Conservation (phyloP, 2,113 vertebrate species). For the Dipodomys ordii region DNA sequence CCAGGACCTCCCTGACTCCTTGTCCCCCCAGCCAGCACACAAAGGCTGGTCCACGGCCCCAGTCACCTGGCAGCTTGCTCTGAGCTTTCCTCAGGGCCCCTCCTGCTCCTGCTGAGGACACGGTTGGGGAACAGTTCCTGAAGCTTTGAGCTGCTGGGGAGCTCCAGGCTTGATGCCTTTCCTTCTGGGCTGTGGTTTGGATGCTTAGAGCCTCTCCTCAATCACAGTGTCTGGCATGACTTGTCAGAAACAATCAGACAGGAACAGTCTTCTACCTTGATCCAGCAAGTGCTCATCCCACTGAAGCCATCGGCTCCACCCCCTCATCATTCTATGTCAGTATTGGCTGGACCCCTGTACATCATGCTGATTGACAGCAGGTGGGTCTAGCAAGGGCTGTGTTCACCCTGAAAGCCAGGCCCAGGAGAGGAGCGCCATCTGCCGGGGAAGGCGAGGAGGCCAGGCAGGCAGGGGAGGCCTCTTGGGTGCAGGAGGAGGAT, state of each 20-base stretch:
- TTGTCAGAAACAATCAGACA: not conserved
- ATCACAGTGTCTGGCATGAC: not conserved
- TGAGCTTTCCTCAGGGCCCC: not conserved
- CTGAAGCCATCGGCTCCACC: no score
- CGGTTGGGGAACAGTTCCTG: not conserved
- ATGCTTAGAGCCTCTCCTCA: not conserved
- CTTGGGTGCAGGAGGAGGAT: not conserved
- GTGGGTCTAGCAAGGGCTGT: not conserved
- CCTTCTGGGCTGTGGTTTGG: not conserved
- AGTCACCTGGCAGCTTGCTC: not conserved
- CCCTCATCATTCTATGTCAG: no score
- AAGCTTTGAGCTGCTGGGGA: not conserved
- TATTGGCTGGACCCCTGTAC: not conserved
- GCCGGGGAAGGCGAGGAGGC: not conserved
- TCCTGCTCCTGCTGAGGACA: not conserved
- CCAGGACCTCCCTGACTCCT: fast-evolving
- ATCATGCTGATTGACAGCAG: not conserved
- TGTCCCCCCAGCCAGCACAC: not conserved
- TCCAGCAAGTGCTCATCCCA: not conserved
- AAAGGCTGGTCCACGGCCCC: not conserved
- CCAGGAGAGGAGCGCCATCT: not conserved
- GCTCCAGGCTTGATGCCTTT: not conserved
- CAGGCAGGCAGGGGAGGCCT: not conserved
- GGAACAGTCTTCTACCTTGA: not conserved
- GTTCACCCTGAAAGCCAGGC: not conserved